Evolutionary conservation across 2,888 invertebrate species (phyloP).

Genomic region (Rhamnusium bicolor): DNA sequence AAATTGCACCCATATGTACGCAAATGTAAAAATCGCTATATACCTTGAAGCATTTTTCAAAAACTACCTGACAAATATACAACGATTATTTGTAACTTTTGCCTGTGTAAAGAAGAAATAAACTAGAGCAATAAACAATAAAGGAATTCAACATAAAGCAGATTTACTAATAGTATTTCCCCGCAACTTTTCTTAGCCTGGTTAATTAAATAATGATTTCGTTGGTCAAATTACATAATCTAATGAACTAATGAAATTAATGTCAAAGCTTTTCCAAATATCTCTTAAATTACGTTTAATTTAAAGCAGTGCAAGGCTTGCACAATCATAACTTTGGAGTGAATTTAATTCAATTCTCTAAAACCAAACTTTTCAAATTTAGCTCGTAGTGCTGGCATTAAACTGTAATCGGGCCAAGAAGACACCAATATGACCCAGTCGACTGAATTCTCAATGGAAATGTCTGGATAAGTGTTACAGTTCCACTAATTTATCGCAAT

Average conservation of each 20-base stretch:
- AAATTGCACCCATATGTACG: too few species aligned
- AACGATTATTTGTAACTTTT: too few species aligned
- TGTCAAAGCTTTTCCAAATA: constrained; percentile 17
- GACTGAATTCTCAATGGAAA: constrained; percentile 33
- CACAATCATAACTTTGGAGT: constrained; percentile 30
- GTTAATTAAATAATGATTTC: neutral
- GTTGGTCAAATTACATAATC: neutral
- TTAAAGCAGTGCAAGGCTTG: constrained; percentile 10
- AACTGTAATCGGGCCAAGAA: constrained; percentile 38
- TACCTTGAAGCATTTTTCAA: too few species aligned
- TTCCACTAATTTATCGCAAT: constrained; percentile 21
- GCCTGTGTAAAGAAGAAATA: too few species aligned
- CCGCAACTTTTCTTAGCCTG: neutral
- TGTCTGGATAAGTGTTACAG: constrained; percentile 46
- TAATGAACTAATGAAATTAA: constrained; percentile 8
- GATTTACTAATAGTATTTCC: neutral
- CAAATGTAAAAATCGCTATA: too few species aligned
- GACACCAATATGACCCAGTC: constrained; percentile 37
- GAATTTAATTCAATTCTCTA: constrained; percentile 36
- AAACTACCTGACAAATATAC: too few species aligned
- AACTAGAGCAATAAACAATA: neutral
- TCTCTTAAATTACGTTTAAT: constrained; percentile 12
- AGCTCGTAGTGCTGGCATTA: constrained; percentile 32
- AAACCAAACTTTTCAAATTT: constrained; percentile 38
- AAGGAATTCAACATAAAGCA: neutral